Conservation (phyloP, 1,140 invertebrate genomes). For the Muscidifurax raptorellus region DNA sequence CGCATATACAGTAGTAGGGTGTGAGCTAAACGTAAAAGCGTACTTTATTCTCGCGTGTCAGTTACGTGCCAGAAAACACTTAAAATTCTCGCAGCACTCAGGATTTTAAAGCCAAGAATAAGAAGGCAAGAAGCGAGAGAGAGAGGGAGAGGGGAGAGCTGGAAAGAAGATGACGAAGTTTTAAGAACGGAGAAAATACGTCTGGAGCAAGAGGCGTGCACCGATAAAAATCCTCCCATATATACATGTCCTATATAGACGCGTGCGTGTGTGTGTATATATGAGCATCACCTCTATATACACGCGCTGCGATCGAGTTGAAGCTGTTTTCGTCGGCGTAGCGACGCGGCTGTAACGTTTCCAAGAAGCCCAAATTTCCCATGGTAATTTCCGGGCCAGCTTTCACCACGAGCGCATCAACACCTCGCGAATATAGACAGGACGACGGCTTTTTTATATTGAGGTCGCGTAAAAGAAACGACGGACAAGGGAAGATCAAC, state of each 20-base stretch:
- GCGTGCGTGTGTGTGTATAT: neutral
- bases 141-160: neutral
- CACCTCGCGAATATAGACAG: no score
- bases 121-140: constrained; percentile 22
- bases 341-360: neutral
- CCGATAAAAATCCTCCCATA: constrained; percentile 29
- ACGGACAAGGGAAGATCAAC: constrained; percentile 27
- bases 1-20: neutral
- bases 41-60: constrained; percentile 52
- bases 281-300: neutral
- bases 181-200: constrained; percentile 30
- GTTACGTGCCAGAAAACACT: constrained; percentile 55
- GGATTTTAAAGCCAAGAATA: constrained; percentile 52
- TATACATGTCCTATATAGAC: neutral
- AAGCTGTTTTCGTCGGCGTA: neutral
- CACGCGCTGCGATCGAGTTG: neutral
- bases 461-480: neutral
- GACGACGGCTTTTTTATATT: neutral
- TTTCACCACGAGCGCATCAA: neutral
- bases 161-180: constrained; percentile 30
- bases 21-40: constrained; percentile 49
- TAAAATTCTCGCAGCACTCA: constrained; percentile 54
- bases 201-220: neutral
- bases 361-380: constrained; percentile 21
- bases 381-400: constrained; percentile 16